Percentiles rank a stretch among this genome's conserved stretches.
Evolutionary conservation across 2,888 invertebrate species (phyloP).

Genomic region (Orthosia gothica): DNA sequence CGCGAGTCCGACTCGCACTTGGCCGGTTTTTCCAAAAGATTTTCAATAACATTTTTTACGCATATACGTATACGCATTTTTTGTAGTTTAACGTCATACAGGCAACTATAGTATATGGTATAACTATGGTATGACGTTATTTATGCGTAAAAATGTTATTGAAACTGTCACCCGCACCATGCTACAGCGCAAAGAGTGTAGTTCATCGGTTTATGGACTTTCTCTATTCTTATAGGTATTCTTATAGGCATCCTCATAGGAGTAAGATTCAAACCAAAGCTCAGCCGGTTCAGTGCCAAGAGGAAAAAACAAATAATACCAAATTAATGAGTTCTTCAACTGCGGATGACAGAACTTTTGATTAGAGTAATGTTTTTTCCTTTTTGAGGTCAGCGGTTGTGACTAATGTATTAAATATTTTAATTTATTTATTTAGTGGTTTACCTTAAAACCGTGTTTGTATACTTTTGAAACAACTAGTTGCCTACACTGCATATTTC

Average conservation of each 20-base stretch:
- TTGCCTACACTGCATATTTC: not conserved
- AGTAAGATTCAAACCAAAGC: not conserved
- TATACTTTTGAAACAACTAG: too few relatives aligned
- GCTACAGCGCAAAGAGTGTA: too few relatives aligned
- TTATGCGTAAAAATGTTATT: too few relatives aligned
- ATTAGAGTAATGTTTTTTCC: not conserved
- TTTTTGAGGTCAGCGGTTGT: not conserved
- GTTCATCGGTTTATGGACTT: not conserved
- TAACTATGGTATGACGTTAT: too few relatives aligned
- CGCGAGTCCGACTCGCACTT: too few relatives aligned
- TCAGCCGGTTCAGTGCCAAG: not conserved
- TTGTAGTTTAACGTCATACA: too few relatives aligned
- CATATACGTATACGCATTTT: too few relatives aligned
- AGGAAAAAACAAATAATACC: conserved; percentile 8
- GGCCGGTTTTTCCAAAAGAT: too few relatives aligned
- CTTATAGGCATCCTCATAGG: not conserved
- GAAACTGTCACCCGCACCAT: too few relatives aligned
- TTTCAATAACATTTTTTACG: too few relatives aligned
- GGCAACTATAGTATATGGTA: too few relatives aligned
- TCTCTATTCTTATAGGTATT: not conserved
- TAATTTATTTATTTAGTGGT: not conserved
- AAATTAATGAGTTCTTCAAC: not conserved
- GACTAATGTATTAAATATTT: conserved; percentile 11
- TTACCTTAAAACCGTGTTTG: not conserved
- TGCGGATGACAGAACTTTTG: not conserved